phyloP scores from a whole-genome alignment of 2,113 vertebrate genomes.

The Nycticebus coucang region DNA sequence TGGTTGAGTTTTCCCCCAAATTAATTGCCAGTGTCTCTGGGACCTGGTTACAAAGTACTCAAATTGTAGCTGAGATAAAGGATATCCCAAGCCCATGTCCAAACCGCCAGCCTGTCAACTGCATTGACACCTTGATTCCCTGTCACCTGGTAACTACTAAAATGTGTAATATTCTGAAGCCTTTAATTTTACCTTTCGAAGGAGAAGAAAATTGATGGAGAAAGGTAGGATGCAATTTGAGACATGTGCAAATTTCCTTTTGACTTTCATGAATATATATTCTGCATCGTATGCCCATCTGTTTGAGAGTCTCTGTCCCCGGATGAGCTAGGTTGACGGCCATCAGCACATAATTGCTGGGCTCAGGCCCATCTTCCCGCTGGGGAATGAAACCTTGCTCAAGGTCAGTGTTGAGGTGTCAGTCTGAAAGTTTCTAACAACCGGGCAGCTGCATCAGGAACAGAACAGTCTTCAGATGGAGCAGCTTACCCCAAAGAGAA shows the following conservation, averaged over 20 bases:
- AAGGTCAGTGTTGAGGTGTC: constrained; percentile 84
- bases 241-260: constrained; percentile 88
- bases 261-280: constrained; percentile 83
- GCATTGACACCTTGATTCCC: constrained; percentile 79
- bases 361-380: constrained; percentile 77
- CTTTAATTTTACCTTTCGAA: constrained; percentile 83
- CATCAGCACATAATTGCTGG: constrained; percentile 85
- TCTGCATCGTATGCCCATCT: constrained; percentile 65
- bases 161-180: constrained; percentile 82
- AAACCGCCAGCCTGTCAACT: constrained; percentile 73
- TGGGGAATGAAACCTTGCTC: constrained; percentile 79
- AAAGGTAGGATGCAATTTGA: constrained; percentile 74
- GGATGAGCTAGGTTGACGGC: constrained; percentile 79
- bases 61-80: constrained; percentile 1
- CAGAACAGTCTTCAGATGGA: neutral
- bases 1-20: neutral
- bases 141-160: constrained; percentile 78
- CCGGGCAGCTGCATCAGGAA: constrained; percentile 50
- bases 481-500: neutral
- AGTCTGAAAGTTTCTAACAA: constrained; percentile 78
- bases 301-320: constrained; percentile 64
- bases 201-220: constrained; percentile 79
- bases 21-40: constrained; percentile 23
- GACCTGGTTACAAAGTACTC: neutral
- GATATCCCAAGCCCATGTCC: constrained; percentile 18